phyloP scores from a whole-genome alignment of 2,888 invertebrate species.

The Calameuta filiformis region DNA sequence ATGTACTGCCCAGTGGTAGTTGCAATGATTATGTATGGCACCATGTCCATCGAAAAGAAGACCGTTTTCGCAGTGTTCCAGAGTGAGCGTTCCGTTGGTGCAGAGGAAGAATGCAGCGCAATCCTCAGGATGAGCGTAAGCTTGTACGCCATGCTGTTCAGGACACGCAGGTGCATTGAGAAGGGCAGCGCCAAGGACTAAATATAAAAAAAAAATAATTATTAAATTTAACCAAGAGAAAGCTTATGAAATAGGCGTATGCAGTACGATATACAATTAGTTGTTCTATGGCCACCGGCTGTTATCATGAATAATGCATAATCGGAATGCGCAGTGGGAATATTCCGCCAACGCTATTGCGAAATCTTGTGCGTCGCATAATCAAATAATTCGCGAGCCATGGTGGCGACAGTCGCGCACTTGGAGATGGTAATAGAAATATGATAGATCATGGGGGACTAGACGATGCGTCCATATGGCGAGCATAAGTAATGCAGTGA shows the following conservation, averaged over 20 bases:
- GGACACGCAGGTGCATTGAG: conserved; percentile 81
- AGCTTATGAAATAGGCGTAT: background rate
- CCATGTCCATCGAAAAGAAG: conserved; percentile 92
- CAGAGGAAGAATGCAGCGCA: conserved; percentile 93
- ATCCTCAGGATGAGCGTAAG: conserved; percentile 87
- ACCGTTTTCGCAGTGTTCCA: conserved; percentile 93
- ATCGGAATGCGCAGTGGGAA: background rate
- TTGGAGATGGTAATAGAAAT: background rate
- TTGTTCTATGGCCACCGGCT: background rate
- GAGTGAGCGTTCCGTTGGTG: conserved; percentile 88
- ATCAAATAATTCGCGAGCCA: background rate
- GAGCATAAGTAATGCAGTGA: conserved; percentile 43
- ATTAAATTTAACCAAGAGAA: background rate
- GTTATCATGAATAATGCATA: background rate
- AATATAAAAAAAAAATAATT: conserved; percentile 40
- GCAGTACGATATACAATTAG: background rate
- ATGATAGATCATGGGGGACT: background rate
- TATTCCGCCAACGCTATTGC: background rate
- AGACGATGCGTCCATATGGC: conserved; percentile 20
- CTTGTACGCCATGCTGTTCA: conserved; percentile 81
- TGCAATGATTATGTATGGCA: conserved; percentile 90
- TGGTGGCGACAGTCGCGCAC: background rate
- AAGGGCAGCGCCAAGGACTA: conserved; percentile 73
- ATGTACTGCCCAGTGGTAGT: conserved; percentile 92
- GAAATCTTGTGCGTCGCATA: background rate